Evolutionary conservation across 2,888 invertebrate genomes (phyloP).

Genomic region (Amphipoea oculea): DNA sequence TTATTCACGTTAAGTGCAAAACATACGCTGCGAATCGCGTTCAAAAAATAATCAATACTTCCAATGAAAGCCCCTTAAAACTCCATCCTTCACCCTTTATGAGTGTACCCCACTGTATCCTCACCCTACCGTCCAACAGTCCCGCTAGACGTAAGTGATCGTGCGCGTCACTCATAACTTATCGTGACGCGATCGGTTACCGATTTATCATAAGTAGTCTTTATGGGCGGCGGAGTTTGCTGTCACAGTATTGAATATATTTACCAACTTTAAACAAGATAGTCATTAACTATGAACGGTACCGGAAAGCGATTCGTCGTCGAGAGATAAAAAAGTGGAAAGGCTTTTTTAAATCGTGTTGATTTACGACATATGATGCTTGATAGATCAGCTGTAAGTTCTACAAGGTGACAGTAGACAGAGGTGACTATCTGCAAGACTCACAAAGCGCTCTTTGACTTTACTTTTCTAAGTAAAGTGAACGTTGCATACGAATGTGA

Average conservation of each 20-base stretch:
- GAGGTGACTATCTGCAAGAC: background rate
- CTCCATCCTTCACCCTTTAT: background rate
- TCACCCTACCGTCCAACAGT: background rate
- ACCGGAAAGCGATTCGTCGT: too few species aligned
- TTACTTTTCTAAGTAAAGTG: background rate
- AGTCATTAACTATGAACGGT: background rate
- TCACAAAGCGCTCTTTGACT: background rate
- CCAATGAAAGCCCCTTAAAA: background rate
- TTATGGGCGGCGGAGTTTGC: background rate
- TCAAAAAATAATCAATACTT: background rate
- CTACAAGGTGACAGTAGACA: background rate
- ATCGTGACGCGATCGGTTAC: constrained; percentile 28
- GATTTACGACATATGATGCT: background rate
- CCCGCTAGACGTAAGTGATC: constrained; percentile 15
- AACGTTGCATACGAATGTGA: too few species aligned
- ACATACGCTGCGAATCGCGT: background rate
- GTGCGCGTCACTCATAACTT: constrained; percentile 28
- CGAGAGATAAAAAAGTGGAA: too few species aligned
- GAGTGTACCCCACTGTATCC: background rate
- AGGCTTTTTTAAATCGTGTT: background rate
- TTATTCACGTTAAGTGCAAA: background rate
- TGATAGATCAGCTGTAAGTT: background rate
- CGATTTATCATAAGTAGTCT: constrained; percentile 14
- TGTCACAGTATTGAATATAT: background rate
- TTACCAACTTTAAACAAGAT: background rate